Conservation (phyloP, 1,140 invertebrate genomes). For the Leptoteleia sp. region DNA sequence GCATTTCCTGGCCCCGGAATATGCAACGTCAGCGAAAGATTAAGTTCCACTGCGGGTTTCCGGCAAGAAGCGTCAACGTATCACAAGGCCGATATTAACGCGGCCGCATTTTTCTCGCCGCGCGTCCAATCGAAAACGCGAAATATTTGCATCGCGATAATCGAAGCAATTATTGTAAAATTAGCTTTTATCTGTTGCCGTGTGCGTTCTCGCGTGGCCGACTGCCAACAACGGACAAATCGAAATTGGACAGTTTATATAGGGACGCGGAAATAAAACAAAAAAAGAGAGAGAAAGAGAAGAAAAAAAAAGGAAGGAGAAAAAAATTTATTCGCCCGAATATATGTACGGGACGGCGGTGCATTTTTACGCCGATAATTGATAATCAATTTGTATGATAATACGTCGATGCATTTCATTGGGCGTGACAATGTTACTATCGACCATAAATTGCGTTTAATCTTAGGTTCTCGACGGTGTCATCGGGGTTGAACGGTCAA, state of each 20-base stretch:
- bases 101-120: too few species aligned
- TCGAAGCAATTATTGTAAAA: conserved; percentile 49
- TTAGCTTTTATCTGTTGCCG: conserved; percentile 48
- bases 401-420: conserved; percentile 19
- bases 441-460: conserved; percentile 17
- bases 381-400: conserved; percentile 32
- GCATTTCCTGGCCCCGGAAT: too few species aligned
- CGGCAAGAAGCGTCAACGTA: too few species aligned
- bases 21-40: too few species aligned
- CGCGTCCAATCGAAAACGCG: neutral
- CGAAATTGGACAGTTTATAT: conserved; percentile 32
- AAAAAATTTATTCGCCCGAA: conserved; percentile 28
- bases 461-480: neutral
- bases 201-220: conserved; percentile 11
- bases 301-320: too few species aligned
- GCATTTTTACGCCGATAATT: conserved; percentile 22
- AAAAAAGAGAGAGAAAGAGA: too few species aligned
- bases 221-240: conserved; percentile 39
- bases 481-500: too few species aligned
- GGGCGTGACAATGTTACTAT: neutral
- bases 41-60: too few species aligned
- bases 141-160: conserved; percentile 47
- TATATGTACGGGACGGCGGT: neutral
- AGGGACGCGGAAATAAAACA: conserved; percentile 6
- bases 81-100: too few species aligned